Conservation (phyloP, 2,113 vertebrate genomes). For the Furnarius figulus region DNA sequence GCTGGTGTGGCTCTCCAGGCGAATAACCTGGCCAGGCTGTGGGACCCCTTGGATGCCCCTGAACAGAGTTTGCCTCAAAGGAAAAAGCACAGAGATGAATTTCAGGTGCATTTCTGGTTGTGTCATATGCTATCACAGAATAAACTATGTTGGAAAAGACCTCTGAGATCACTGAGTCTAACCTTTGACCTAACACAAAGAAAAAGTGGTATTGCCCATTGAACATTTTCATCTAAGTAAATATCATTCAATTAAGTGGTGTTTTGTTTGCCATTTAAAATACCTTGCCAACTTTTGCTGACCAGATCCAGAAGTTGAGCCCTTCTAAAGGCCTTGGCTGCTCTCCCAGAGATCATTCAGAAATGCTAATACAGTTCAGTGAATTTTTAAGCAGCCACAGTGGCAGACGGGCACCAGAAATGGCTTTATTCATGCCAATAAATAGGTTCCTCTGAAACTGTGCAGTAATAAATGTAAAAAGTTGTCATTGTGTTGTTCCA, state of each 20-base stretch:
- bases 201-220: neutral
- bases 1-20: rapidly evolving
- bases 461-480: neutral
- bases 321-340: neutral
- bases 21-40: neutral
- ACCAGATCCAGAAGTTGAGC: neutral
- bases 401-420: neutral
- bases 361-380: neutral
- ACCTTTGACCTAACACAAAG: neutral
- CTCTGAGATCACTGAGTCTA: too few relatives aligned
- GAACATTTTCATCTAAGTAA: neutral
- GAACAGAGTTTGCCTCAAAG: neutral
- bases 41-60: neutral
- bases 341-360: slow-evolving; percentile 22
- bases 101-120: neutral
- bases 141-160: too few relatives aligned
- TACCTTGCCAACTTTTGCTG: neutral
- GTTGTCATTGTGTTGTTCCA: neutral
- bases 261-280: neutral
- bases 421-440: neutral
- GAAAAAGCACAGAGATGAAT: neutral
- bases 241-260: neutral
- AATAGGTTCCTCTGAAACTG: neutral
- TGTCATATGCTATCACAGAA: rapidly evolving
- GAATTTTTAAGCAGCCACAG: neutral